Evolutionary conservation across 2,113 vertebrate species (phyloP).

Genomic region (Cynocephalus volans): DNA sequence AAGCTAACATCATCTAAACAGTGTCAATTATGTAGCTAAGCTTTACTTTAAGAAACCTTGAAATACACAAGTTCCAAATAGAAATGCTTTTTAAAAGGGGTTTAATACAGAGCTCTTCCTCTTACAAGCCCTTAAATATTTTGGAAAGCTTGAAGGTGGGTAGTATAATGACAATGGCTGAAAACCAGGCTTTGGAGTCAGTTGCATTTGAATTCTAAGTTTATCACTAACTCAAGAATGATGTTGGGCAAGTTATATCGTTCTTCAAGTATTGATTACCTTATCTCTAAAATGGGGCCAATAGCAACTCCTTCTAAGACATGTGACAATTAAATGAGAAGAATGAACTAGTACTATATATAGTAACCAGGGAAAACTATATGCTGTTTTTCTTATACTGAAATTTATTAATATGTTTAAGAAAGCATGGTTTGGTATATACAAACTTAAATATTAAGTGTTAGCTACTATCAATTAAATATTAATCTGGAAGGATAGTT

Average conservation of each 20-base stretch:
- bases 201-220: background rate
- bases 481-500: background rate
- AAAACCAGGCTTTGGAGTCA: background rate
- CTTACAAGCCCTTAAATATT: background rate
- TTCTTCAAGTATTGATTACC: background rate
- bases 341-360: background rate
- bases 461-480: background rate
- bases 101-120: background rate
- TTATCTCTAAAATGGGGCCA: background rate
- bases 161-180: background rate
- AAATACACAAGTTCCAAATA: background rate
- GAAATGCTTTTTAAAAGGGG: background rate
- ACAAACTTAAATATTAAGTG: background rate
- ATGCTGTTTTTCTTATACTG: background rate
- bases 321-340: background rate
- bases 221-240: background rate
- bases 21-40: background rate
- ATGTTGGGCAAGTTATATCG: background rate
- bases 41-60: background rate
- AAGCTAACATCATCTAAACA: background rate
- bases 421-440: background rate
- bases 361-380: background rate
- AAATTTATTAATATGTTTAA: conserved; percentile 9
- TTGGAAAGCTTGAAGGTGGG: background rate
- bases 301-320: background rate